These are phyloP conservation scores for Seriola aureovittata DNA, from an alignment of 2,113 vertebrate genomes.

Conservation along the genomic window DNA sequence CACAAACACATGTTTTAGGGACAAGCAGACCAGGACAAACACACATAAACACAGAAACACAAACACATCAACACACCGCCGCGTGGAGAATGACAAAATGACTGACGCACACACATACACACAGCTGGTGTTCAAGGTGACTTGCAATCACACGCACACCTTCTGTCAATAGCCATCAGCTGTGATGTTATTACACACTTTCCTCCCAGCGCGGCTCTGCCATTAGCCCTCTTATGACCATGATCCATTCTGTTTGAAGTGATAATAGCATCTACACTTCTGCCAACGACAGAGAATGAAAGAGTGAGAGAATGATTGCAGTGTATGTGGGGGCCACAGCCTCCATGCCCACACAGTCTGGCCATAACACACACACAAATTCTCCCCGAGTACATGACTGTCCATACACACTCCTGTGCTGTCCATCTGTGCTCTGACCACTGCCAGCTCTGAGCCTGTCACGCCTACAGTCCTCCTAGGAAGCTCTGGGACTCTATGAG, in stretches of 20 bases:
- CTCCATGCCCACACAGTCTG: slow-evolving; percentile 61
- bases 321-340: slow-evolving; percentile 56
- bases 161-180: slow-evolving; percentile 79
- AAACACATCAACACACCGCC: slow-evolving; percentile 20
- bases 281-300: slow-evolving; percentile 69
- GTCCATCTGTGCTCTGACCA: slow-evolving; percentile 76
- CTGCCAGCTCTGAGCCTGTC: slow-evolving; percentile 66
- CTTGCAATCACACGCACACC: slow-evolving; percentile 55
- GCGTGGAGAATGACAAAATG: slow-evolving; percentile 32
- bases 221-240: slow-evolving; percentile 77
- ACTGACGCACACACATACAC: slow-evolving; percentile 52
- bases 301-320: slow-evolving; percentile 65
- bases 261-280: slow-evolving; percentile 72
- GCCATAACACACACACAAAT: slow-evolving; percentile 54
- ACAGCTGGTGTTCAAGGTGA: slow-evolving; percentile 75
- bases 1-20: slow-evolving; percentile 14
- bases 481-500: slow-evolving; percentile 30
- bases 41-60: slow-evolving; percentile 8
- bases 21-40: slow-evolving; percentile 33
- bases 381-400: slow-evolving; percentile 48
- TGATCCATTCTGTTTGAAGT: slow-evolving; percentile 81
- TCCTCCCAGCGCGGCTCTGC: slow-evolving; percentile 63
- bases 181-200: slow-evolving; percentile 78
- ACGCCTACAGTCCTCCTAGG: slow-evolving; percentile 51
- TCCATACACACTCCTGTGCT: slow-evolving; percentile 60